Evolutionary conservation across 2,797 vertebrate species (phyloP).

Genomic region (Melanotaenia nigrans): DNA sequence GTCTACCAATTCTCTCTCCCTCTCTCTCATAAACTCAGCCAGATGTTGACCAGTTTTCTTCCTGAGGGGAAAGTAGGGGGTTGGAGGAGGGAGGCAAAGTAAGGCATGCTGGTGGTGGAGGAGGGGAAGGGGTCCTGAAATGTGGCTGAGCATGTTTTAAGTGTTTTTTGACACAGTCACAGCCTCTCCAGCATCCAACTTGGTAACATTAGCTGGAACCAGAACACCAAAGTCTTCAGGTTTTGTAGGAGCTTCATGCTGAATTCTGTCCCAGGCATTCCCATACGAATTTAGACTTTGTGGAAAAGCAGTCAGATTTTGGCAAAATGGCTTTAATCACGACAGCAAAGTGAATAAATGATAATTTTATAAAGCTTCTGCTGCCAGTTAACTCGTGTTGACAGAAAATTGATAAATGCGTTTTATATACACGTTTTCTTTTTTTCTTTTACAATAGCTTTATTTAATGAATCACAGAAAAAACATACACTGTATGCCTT

Average conservation of each 20-base stretch:
- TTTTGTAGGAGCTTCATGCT: slow-evolving; percentile 29
- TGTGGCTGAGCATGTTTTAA: slow-evolving; percentile 76
- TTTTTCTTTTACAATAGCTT: neutral
- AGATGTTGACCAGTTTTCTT: slow-evolving; percentile 85
- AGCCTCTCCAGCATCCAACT: slow-evolving; percentile 57
- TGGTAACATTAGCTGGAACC: slow-evolving; percentile 53
- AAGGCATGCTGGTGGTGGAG: slow-evolving; percentile 60
- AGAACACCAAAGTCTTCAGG: slow-evolving; percentile 9
- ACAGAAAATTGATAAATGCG: neutral
- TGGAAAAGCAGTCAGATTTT: slow-evolving; percentile 1
- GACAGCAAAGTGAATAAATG: neutral
- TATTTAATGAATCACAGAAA: neutral
- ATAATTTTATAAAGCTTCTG: neutral
- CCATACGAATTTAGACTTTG: neutral
- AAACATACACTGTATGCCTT: neutral
- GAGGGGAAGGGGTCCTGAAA: slow-evolving; percentile 60
- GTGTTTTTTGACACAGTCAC: slow-evolving; percentile 59
- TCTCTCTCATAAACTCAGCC: slow-evolving; percentile 83
- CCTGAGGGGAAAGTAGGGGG: slow-evolving; percentile 68
- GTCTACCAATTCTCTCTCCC: slow-evolving; percentile 76
- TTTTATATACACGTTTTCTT: neutral
- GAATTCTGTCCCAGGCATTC: slow-evolving; percentile 26
- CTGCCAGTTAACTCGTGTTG: neutral
- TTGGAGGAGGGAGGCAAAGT: slow-evolving; percentile 41
- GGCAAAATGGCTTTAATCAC: neutral